Evolutionary conservation across 2,113 vertebrate genomes (phyloP), one percentile per base, ranked within the genome.

Genomic region (Trogon melanurus): DNA sequence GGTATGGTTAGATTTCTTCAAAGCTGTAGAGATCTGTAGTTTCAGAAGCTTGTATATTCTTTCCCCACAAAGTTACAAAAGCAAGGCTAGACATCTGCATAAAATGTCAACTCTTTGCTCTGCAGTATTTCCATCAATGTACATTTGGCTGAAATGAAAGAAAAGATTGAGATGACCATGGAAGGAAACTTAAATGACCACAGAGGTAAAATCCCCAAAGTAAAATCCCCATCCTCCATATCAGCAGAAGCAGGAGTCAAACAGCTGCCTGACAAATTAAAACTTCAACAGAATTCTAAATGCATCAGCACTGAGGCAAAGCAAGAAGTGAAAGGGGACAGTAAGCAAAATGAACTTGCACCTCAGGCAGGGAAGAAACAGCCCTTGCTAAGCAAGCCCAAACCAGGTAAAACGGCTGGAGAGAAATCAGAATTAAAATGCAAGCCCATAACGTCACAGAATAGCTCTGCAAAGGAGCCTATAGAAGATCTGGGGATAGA

Each of bases 121-220:
- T 84, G 44, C 85, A 98, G 98, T 93, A 44, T 96, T 93, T 96
- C 97, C 19, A 66, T 96, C 84, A 81, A 88, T 5, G 67, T 82
- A 7, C 97, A 87, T 32, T 94, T 94, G 89, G 94, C 85, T 36
- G 96, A 91, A 44, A 41, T 22, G 14, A 95, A 97, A 20, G 95
- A 95, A 48, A 93, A 96, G 65, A 44, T 29, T 44, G 79, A 88
- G 10, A 29, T 66, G 80, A 88, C 48, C 17, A 85, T 36, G 44
- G 88, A 95, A 51, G 71, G n/a, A 75, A 88, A 53, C 1, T 5
- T 62, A 50, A 76, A 51, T 71, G 86, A 89, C 70, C 44, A 30
- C 20, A 76, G 30, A 65, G 32, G 60, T 75, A 82, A 66, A 94
- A 69, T n/a, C 84, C 51, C 56, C 19, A 82, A 84, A 78, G 47